Evolutionary conservation across 2,113 vertebrate species (phyloP), one percentile per base, ranked within the genome.

Genomic region (Pagrus major): DNA sequence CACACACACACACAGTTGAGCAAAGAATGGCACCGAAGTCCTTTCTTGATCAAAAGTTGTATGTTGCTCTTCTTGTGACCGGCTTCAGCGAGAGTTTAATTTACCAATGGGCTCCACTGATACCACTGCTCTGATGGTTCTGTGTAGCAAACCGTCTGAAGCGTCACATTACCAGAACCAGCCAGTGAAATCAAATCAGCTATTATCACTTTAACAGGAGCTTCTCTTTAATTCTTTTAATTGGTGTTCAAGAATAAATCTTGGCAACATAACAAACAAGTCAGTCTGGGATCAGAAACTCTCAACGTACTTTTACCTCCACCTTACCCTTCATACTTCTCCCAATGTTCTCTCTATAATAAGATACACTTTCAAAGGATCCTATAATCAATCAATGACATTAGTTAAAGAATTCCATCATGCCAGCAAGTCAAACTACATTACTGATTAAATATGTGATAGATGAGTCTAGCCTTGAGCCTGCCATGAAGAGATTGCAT

Each of bases 371-470:
- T 56, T 70, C 37, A 37, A 42, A 31, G 23, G 8, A 65, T 64
- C 41, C 58, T 0, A 18, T 79, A 65, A 79, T 80, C 42, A 47
- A 20, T 66, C 44, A 77, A 41, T 49, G 37, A 49, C 46, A 49
- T 72, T 60, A 56, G n/a, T 35, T 23, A 3, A 27, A 56, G 15
- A 66, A 56, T 67, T 77, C 54, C 42, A 66, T 52, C 42, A 44
- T 52, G 16, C 21, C 60, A 46, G 44, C 42, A 47, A 65, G 65
- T 76, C 60, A n/a, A 61, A 68, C 39, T 23, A 42, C 59, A 55
- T 85, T 27, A 59, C 64, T 65, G 42, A 58, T 42, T 69, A 44
- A 54, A 21, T 55, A 18, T 27, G 6, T 51, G 56, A 58, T 20
- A 6, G 51, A 68, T 56, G 55, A 64, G 60, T 52, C 25, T 37